A percentile compares a stretch with the other conserved stretches of the same genome.
Conservation (phyloP, 2,113 vertebrate species). For the Elanus axillaris region DNA sequence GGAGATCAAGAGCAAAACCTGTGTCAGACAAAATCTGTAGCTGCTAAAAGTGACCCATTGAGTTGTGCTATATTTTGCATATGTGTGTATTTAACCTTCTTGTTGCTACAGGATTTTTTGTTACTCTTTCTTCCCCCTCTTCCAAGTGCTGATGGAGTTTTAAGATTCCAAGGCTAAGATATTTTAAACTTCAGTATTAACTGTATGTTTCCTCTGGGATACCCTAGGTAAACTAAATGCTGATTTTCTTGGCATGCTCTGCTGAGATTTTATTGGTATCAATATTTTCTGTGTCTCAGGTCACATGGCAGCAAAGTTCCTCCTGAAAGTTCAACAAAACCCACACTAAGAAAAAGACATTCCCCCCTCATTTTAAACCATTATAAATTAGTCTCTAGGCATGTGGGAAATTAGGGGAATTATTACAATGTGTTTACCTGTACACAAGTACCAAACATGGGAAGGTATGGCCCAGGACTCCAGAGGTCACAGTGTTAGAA, state of each 20-base stretch:
- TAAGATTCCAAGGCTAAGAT: conserved; percentile 50
- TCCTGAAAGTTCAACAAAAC: conserved; percentile 34
- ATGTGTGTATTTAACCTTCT: conserved; percentile 53
- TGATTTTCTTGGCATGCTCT: conserved; percentile 49
- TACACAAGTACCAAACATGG: not conserved
- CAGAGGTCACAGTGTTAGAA: not conserved
- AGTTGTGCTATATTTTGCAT: not conserved
- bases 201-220: conserved; percentile 50
- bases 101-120: conserved; percentile 29
- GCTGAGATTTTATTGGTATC: conserved; percentile 40
- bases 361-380: not conserved
- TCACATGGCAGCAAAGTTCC: not conserved
- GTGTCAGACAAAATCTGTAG: not conserved
- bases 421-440: not conserved
- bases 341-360: not conserved
- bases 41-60: not conserved
- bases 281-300: conserved; percentile 39
- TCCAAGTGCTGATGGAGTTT: conserved; percentile 36
- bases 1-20: conserved; percentile 27
- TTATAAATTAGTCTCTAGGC: not conserved
- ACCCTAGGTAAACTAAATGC: conserved; percentile 43
- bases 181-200: conserved; percentile 57
- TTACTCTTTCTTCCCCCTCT: conserved; percentile 6
- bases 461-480: not conserved
- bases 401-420: not conserved